Evolutionary conservation across 2,888 invertebrate species (phyloP), one percentile per base, ranked within the genome.

Genomic region (Iselma pallidipennis): DNA sequence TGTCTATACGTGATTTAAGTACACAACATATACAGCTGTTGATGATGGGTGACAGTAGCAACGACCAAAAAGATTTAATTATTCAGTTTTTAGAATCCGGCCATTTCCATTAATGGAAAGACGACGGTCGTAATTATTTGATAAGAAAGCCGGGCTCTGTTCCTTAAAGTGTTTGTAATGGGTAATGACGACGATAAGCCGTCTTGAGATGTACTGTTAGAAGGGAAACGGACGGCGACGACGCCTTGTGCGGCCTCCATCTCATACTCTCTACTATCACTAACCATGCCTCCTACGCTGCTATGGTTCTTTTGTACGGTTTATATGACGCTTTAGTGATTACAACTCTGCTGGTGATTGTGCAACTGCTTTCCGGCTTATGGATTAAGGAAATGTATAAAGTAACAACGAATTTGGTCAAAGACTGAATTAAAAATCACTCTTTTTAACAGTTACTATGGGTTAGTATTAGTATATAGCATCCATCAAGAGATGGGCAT

Each of bases 131-230:
- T 66, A 66, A 66, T 66, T 72, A 71, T 70, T 71, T 70, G 72
- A 72, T 72, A 72, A 72, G 72, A 70, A 67, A 61, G 60, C 65
- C 67, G 68, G n/a, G 71, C 63, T 66, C 70, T 69, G 69, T 69
- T 70, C 62, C 10, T 64, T 69, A 68, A 70, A 72, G 69, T 67
- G 68, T 69, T 71, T 69, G 67, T 71, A 69, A 70, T 69, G 70
- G 67, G 68, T 72, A 70, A 72, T 69, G 70, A 68, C 64, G 65
- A 52, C 63, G 71, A 71, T 72, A 72, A 71, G 66, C 67, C 58
- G 63, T 50, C 21, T 54, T 56, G 57, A 63, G 49, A 59, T 51
- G 2, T 55, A 55, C 55, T 31, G 33, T 57, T 48, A 12, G 19
- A 26, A 26, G 14, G 33, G 56, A 65, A 53, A 55, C 48, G 61